Base-by-base conservation (phyloP, 2,797 vertebrate genomes). In the Clarias platycephalus region DNA sequence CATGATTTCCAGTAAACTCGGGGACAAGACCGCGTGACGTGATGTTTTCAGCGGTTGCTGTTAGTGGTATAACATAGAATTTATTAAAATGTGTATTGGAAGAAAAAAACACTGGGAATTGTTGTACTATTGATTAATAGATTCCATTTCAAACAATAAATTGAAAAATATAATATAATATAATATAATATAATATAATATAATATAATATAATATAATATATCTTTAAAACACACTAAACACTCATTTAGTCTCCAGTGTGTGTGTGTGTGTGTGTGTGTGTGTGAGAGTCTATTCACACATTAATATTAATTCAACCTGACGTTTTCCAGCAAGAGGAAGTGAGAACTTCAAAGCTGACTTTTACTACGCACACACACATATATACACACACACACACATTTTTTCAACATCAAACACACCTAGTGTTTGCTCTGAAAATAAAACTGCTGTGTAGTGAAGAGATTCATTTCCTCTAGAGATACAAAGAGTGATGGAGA, bases 341-440 rank as follows among this genome's bases (percentile, higher is more conserved):
- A 84, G 86, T 86, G 72, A 80, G 79, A 49, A 89, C 87, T 89
- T 90, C 88, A 89, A 90, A 90, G 89, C 84, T 88, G 86, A 85
- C 87, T 86, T 90, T 87, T 88, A 87, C 85, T 44, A 44, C 40
- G 40, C 40, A 40, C 40, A 40, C 81, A 74, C 75, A 66, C 79
- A 77, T 78, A 75, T 72, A 83, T 63, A 83, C 68, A 87, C 81
- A 81, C 76, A 84, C 53, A 80, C 75, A 75, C 68, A 81, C 77
- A 74, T 40, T 76, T 72, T 84, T 83, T 64, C 83, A 75, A 86
- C 83, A 85, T 88, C 88, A 89, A 88, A 89, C 88, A 87, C 86
- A 82, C 74, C 55, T 49, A 60, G 74, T 86, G 72, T 87, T 84
- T 86, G 78, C 85, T 86, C 85, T 89, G 86, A 84, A 86, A 88